Evolutionary conservation across 30 jellyfish, hydroid and myxozoan species (phyloP), one percentile per base, ranked within the genome.

Genomic region (Turritopsis rubra): DNA sequence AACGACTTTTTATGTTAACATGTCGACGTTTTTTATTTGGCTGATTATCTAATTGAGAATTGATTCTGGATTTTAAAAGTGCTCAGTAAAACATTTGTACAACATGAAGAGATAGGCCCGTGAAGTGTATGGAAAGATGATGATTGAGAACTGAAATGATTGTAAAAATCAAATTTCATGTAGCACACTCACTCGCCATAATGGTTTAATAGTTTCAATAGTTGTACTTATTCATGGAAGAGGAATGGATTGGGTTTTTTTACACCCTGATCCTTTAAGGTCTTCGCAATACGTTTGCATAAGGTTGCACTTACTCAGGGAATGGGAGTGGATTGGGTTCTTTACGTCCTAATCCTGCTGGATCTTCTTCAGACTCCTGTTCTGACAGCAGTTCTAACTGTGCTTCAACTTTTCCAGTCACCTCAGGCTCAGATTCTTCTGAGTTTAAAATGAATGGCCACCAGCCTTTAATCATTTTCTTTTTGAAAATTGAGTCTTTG

Each of bases 301-400:
- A 41, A 13, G 13, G 13, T 41, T 41, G 60, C 20, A 65, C 80
- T 77, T 83, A 87, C 95, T 87, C 71, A 17, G 95, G 95, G n/a
- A 29, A 28, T 16, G 75, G 87, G 22, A 87, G 73, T 19, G 95
- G 90, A 9, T 80, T 52, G 25, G 95, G 95, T 31, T 87, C 95
- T 16, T 87, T 74, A 20, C 95, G 71, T 9, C 87, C 95, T 65
- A 77, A 30, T 20, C 95, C 95, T 1, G 86, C 95, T 18, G 95
- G 95, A 28, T 65, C 85, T 52, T 54, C 83, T 24, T 65, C 87
- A 27, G 95, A 71, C 52, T 81, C 93, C n/a, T 18, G 71, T 54
- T 54, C 79, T 21, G 82, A 65, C 53, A 87, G 77, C 26, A 87
- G 81, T 81, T 87, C 88, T 26, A 87, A 25, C 71, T 87, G 94